Evolutionary conservation across 2,113 vertebrate genomes (phyloP).

Genomic region (Petaurus breviceps): DNA sequence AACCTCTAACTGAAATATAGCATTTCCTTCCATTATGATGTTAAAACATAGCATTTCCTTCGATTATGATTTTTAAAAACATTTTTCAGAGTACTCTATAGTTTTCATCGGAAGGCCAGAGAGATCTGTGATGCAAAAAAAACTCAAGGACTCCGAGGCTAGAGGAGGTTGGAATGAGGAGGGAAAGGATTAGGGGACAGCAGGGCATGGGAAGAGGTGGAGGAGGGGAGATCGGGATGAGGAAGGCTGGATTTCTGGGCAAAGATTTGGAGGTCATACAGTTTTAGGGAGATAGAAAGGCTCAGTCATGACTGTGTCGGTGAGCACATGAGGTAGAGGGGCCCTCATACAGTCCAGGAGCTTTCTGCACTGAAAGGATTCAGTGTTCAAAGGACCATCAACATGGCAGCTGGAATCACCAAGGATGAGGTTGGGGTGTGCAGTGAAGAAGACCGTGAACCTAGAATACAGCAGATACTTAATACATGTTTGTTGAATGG

Average conservation of each 20-base stretch:
- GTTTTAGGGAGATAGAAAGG: neutral
- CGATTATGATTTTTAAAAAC: neutral
- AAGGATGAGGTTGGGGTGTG: neutral
- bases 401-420: neutral
- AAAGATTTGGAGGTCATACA: neutral
- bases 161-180: neutral
- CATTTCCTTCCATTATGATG: neutral
- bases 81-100: neutral
- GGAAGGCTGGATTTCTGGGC: neutral
- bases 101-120: neutral
- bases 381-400: neutral
- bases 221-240: neutral
- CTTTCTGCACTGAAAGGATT: neutral
- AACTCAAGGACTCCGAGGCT: neutral
- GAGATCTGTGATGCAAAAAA: neutral
- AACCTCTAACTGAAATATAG: neutral
- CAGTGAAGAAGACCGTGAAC: neutral
- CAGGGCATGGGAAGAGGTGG: neutral
- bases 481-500: neutral
- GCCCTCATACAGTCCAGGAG: too few species aligned
- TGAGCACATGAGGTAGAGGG: neutral
- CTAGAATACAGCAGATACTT: neutral
- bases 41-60: neutral
- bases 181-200: neutral
- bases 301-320: neutral